Conservation (phyloP, 2,888 invertebrate genomes). For the Nematopogon swammerdamellus region DNA sequence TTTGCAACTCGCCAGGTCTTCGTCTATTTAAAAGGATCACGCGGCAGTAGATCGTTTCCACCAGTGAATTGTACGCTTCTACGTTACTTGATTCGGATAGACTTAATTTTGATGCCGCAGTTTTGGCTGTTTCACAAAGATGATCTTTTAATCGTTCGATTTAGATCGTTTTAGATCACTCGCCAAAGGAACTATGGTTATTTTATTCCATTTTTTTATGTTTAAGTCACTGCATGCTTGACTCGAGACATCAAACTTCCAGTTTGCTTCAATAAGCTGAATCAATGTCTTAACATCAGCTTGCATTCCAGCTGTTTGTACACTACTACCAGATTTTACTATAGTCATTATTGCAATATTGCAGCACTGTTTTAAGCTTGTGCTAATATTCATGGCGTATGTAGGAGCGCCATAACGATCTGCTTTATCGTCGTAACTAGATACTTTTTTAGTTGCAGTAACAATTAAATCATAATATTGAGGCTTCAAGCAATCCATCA, state of each 20-base stretch:
- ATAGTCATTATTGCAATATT: conserved; percentile 15
- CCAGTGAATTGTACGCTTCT: conserved; percentile 13
- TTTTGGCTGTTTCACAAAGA: conserved; percentile 11
- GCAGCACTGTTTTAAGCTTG: conserved; percentile 17
- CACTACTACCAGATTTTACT: conserved; percentile 13
- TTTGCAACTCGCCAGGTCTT: conserved; percentile 15
- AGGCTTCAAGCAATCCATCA: conserved; percentile 10
- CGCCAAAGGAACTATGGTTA: conserved; percentile 15
- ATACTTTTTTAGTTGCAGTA: conserved; percentile 11
- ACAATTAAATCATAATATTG: conserved; percentile 14
- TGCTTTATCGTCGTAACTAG: conserved; percentile 11
- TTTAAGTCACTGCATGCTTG: conserved; percentile 16
- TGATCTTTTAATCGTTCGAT: conserved; percentile 6
- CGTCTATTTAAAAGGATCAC: conserved; percentile 15
- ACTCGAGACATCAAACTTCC: conserved; percentile 15
- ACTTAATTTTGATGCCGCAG: conserved; percentile 6
- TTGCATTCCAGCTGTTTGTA: conserved; percentile 13
- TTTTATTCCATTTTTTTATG: conserved; percentile 15
- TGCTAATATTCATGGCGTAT: conserved; percentile 16
- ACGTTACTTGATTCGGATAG: conserved; percentile 9
- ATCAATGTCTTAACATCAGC: conserved; percentile 14
- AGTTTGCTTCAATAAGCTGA: conserved; percentile 10
- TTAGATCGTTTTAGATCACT: conserved; percentile 13
- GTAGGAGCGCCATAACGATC: conserved; percentile 14
- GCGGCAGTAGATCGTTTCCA: conserved; percentile 15